phyloP scores from a whole-genome alignment of 2,113 vertebrate species.

The Saguinus imperator region DNA sequence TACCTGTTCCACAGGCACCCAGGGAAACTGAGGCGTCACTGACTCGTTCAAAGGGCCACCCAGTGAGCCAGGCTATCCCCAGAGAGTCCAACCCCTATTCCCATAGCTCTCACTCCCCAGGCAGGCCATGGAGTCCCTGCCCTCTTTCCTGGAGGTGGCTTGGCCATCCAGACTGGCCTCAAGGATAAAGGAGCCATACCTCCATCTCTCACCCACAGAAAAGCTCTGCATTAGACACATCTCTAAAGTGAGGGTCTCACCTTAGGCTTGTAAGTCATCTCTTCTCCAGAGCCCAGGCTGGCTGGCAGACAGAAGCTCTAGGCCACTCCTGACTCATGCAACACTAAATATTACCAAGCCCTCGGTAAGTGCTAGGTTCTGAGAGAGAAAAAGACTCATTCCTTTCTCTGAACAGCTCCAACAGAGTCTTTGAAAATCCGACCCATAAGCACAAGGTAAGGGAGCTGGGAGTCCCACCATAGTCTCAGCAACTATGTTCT shows the following conservation, averaged over 20 bases:
- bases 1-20: slow-evolving; percentile 50
- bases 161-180: neutral
- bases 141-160: neutral
- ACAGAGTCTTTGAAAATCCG: neutral
- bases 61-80: slow-evolving; percentile 40
- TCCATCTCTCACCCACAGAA: neutral
- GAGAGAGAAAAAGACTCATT: neutral
- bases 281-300: neutral
- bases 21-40: slow-evolving; percentile 75
- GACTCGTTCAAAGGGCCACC: slow-evolving; percentile 65
- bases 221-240: neutral
- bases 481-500: neutral
- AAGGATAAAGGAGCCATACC: neutral
- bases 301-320: neutral
- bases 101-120: neutral
- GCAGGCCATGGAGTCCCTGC: neutral
- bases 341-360: neutral
- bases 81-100: neutral
- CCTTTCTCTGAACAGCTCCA: neutral
- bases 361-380: neutral
- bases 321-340: neutral
- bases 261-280: neutral
- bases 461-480: neutral
- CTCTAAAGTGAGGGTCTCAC: neutral
- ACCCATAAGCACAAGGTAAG: neutral